Evolutionary conservation across 2,113 vertebrate genomes (phyloP), one percentile per base, ranked within the genome.

Genomic region (Sakesphorus luctuosus): DNA sequence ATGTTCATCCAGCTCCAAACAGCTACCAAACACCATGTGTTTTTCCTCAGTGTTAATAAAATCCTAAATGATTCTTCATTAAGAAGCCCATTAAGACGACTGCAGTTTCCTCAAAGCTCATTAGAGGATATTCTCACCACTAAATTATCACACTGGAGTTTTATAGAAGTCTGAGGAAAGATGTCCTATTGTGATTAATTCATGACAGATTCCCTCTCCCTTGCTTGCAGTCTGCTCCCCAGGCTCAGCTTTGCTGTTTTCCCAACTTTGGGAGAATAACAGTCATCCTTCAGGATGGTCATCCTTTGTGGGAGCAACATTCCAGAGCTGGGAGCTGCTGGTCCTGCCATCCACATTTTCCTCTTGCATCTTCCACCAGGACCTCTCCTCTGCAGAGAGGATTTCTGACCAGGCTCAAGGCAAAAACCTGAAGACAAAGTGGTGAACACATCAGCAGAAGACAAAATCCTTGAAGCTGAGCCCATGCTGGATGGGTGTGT

Each of bases 61-160:
- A 98, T 61, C 93, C 73, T 82, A 98, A 98, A 97, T 97, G 97
- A 97, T 97, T 97, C 97, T 98, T 98, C 97, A 98, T 98, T 98
- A 98, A 97, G 96, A 75, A 97, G 95, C 95, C 97, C 96, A 97
- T 98, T 98, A 98, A 98, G 97, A 97, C 53, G 52, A 97, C 91
- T 96, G 97, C 96, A 82, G 97, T 96, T 98, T 97, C 97, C 96
- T 97, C 61, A n/a, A 97, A 97, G 92, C 96, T 98, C 97, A 96
- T 98, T 98, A 98, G 95, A 66, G 53, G 79, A 90, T 94, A 94
- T 96, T 94, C 97, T 98, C 92, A 87, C 95, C 67, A 94, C 96
- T 97, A 97, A 98, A 98, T 97, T 97, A 96, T 97, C 93, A 89
- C 93, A 29, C 75, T 87, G 94, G 92, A 81, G 63, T 98, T 96